Percentiles rank a stretch among this genome's conserved stretches.
phyloP scores from a whole-genome alignment of 2,888 invertebrate genomes.

The Empis livida region DNA sequence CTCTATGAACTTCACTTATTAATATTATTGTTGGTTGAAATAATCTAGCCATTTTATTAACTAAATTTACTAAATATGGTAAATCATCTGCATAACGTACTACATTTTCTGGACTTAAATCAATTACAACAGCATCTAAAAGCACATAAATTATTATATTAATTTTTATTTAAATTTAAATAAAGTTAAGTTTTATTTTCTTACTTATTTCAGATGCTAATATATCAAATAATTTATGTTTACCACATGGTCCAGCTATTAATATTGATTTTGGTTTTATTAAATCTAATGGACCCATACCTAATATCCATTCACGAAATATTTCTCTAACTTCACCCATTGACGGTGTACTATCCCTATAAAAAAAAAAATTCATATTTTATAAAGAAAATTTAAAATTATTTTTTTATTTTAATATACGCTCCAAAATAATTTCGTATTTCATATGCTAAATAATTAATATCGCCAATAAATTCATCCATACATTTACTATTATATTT shows the following conservation, averaged over 20 bases:
- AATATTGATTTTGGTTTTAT: conserved; percentile 44
- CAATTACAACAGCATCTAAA: conserved; percentile 45
- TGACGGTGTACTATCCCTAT: conserved; percentile 33
- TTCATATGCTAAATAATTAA: conserved; percentile 42
- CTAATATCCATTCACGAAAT: conserved; percentile 38
- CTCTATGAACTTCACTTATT: conserved; percentile 41
- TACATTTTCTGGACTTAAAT: conserved; percentile 49
- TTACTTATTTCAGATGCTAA: conserved; percentile 49
- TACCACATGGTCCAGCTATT: conserved; percentile 57
- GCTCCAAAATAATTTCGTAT: conserved; percentile 18
- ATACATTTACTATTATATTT: conserved; percentile 42
- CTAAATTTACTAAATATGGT: conserved; percentile 46
- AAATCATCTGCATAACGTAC: conserved; percentile 46
- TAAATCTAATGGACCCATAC: conserved; percentile 31
- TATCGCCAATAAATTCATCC: conserved; percentile 52
- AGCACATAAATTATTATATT: neutral
- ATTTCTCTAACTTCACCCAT: conserved; percentile 43
- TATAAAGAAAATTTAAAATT: neutral
- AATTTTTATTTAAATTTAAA: neutral
- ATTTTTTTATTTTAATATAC: neutral
- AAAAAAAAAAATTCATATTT: neutral
- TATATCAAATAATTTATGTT: conserved; percentile 53
- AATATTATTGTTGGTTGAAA: conserved; percentile 48
- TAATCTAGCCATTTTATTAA: conserved; percentile 46
- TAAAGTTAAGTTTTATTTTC: neutral